Evolutionary conservation across 2,888 invertebrate species (phyloP).

Genomic region (Agrochola lychnidis): DNA sequence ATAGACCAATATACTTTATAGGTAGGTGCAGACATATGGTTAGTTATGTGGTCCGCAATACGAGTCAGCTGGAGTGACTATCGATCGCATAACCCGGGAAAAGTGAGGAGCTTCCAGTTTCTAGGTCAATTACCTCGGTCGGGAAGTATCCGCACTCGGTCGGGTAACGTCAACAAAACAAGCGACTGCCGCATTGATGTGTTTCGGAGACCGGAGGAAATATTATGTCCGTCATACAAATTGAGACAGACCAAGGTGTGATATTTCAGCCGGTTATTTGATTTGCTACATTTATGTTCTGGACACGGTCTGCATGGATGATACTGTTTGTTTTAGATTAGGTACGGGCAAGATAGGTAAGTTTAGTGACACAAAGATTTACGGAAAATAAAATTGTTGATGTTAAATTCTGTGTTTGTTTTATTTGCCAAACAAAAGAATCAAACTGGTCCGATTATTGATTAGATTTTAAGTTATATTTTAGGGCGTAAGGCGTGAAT

Average conservation of each 20-base stretch:
- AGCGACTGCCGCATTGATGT: slow-evolving; percentile 59
- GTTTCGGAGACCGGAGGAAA: slow-evolving; percentile 35
- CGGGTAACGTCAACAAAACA: slow-evolving; percentile 67
- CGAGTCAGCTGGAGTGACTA: slow-evolving; percentile 74
- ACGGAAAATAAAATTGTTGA: slow-evolving; percentile 8
- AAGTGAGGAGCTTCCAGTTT: slow-evolving; percentile 32
- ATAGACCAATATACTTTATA: too few species aligned
- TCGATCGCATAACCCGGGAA: slow-evolving; percentile 73
- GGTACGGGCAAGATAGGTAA: slow-evolving; percentile 14
- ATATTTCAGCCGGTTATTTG: slow-evolving; percentile 39
- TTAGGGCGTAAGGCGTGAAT: neutral
- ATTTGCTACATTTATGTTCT: slow-evolving; percentile 8
- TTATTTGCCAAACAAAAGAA: slow-evolving; percentile 19
- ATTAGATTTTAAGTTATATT: slow-evolving; percentile 12
- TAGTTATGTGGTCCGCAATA: slow-evolving; percentile 50
- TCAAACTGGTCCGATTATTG: neutral
- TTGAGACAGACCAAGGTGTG: slow-evolving; percentile 43
- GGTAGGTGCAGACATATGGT: slow-evolving; percentile 11
- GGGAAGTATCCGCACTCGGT: slow-evolving; percentile 25
- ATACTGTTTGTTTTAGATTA: slow-evolving; percentile 26
- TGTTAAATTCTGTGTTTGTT: neutral
- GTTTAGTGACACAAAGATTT: slow-evolving; percentile 29
- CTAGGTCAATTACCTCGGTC: neutral
- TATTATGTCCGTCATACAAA: slow-evolving; percentile 55
- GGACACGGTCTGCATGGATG: slow-evolving; percentile 3